A percentile compares a stretch with the other conserved stretches of the same genome.
Evolutionary conservation across 2,888 invertebrate genomes (phyloP).

Genomic region (Spodoptera picta): DNA sequence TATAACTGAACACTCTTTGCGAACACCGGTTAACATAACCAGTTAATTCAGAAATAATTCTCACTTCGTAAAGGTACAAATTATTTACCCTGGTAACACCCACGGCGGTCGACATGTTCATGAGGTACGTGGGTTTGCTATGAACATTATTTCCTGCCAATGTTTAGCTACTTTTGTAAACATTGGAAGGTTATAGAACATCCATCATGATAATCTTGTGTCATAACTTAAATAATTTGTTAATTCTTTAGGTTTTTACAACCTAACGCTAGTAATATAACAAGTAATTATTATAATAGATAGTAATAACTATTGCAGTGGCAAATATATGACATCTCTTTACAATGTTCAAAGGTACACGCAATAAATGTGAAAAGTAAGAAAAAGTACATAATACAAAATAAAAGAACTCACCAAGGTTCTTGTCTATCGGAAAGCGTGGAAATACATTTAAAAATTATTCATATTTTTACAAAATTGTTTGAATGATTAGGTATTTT

Average conservation of each 20-base stretch:
- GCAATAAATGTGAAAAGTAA: not conserved
- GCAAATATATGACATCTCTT: too few species aligned
- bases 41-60: slow-evolving; percentile 39
- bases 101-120: slow-evolving; percentile 31
- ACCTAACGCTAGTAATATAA: not conserved
- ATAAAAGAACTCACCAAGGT: slow-evolving; percentile 82
- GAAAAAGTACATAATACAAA: slow-evolving; percentile 39
- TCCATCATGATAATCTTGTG: slow-evolving; percentile 35
- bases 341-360: too few species aligned
- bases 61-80: slow-evolving; percentile 30
- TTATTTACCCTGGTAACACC: slow-evolving; percentile 32
- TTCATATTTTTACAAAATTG: slow-evolving; percentile 54
- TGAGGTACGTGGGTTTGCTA: slow-evolving; percentile 33
- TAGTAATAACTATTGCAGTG: too few species aligned
- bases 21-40: slow-evolving; percentile 31
- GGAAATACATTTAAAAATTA: slow-evolving; percentile 74
- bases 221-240: slow-evolving; percentile 18
- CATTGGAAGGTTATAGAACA: slow-evolving; percentile 16
- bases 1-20: slow-evolving; percentile 19
- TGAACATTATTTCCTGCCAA: slow-evolving; percentile 22
- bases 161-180: slow-evolving; percentile 25
- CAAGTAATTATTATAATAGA: not conserved
- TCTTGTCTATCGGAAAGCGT: slow-evolving; percentile 85
- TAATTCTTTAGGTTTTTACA: slow-evolving; percentile 1
- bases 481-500: slow-evolving; percentile 12